phyloP scores from a whole-genome alignment of 1,140 invertebrate genomes.

The Papilio polyxenes region DNA sequence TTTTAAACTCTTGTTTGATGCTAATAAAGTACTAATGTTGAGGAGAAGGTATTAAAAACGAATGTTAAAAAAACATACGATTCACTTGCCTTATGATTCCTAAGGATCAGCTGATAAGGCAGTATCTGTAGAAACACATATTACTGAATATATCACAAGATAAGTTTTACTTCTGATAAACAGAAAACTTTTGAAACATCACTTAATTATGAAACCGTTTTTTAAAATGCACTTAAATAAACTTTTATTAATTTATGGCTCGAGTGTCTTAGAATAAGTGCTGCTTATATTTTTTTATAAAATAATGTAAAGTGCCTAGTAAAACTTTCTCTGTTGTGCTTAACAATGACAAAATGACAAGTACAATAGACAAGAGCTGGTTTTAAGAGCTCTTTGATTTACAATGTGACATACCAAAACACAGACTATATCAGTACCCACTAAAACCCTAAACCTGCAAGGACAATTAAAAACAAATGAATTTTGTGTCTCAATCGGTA shows the following conservation, averaged over 20 bases:
- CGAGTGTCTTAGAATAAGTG: neutral
- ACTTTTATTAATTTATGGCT: neutral
- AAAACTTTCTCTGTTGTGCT: conserved; percentile 39
- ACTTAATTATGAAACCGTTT: conserved; percentile 23
- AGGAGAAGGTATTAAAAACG: too few relatives aligned
- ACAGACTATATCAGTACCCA: too few relatives aligned
- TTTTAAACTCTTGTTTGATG: too few relatives aligned
- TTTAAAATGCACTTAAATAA: neutral
- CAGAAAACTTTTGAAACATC: conserved; percentile 28
- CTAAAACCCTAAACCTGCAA: too few relatives aligned
- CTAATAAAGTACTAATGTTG: too few relatives aligned
- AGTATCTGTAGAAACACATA: conserved; percentile 26
- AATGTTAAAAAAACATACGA: neutral
- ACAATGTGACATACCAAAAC: neutral
- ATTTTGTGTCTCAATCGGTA: too few relatives aligned
- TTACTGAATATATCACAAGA: conserved; percentile 27
- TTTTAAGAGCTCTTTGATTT: neutral
- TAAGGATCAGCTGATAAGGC: conserved; percentile 29
- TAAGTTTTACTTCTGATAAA: conserved; percentile 38
- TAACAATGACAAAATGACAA: conserved; percentile 5
- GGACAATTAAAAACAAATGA: too few relatives aligned
- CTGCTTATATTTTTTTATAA: conserved; percentile 13
- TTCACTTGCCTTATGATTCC: conserved; percentile 20
- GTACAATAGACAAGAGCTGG: too few relatives aligned
- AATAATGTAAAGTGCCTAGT: conserved; percentile 24